Evolutionary conservation across 1,140 invertebrate genomes (phyloP), one percentile per base, ranked within the genome.

Genomic region (Aphidius gifuensis): DNA sequence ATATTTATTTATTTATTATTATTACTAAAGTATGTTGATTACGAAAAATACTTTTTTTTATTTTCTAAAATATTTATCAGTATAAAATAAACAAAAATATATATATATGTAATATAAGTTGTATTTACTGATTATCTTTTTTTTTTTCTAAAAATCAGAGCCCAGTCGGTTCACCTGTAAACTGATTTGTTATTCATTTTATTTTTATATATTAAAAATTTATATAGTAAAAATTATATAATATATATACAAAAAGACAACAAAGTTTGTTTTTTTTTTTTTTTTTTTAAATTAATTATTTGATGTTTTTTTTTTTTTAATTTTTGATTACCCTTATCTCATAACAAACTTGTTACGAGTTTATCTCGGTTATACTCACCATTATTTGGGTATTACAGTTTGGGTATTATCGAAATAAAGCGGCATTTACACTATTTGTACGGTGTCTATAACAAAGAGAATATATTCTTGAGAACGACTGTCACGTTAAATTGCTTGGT

Each of bases 391-490:
- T 74, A 72, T 73, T 74, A 80, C 76, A 74, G 75, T 76, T 78
- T 79, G 77, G 53, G 77, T 74, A 78, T 78, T 78, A 79, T 78
- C 70, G 79, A 80, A 80, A 75, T 77, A 80, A 63, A 79, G 75
- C 78, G 71, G 75, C 76, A 78, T 77, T 78, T 79, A 79, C 73
- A 77, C 76, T 78, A 78, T 77, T 73, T 77, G 78, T 78, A 79
- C 74, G 74, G 77, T 76, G 74, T 78, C 76, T 79, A 78, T 79
- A 79, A 79, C 77, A 79, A 80, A 79, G 77, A 78, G 78, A 79
- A 80, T 77, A 78, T 72, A 75, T 74, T 64, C 74, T 80, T 78
- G 71, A 78, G 62, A 73, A 68, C 74, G 70, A 71, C 68, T 75
- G 69, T 74, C 60, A 61, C 60, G 56, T 60, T 58, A 49, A 59